Conservation (phyloP, 2,113 vertebrate species). For the Coregonus clupeaformis region DNA sequence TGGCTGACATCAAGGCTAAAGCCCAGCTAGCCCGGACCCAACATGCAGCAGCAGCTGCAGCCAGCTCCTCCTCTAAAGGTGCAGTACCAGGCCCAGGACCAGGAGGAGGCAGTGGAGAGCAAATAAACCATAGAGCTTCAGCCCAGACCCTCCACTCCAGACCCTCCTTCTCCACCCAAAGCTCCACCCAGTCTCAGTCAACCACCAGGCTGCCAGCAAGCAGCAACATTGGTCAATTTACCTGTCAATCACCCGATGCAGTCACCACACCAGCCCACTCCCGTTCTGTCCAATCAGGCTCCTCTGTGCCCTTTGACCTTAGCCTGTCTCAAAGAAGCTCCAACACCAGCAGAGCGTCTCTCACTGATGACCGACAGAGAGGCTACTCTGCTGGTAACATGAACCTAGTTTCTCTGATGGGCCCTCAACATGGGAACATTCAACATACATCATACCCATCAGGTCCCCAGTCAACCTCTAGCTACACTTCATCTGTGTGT, state of each 20-base stretch:
- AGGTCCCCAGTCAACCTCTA: background rate
- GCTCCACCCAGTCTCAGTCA: constrained; percentile 36
- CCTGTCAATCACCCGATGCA: too few species aligned
- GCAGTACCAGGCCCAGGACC: constrained; percentile 81
- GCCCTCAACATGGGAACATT: constrained; percentile 1
- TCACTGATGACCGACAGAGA: constrained; percentile 18
- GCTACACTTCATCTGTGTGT: constrained; percentile 42
- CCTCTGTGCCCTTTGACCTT: constrained; percentile 29
- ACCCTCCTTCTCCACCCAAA: constrained; percentile 36
- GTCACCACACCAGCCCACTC: background rate
- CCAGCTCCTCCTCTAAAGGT: constrained; percentile 69
- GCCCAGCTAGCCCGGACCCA: constrained; percentile 91
- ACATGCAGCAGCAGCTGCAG: constrained; percentile 80
- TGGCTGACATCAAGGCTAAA: constrained; percentile 97
- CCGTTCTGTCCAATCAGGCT: constrained; percentile 32
- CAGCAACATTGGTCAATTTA: constrained; percentile 53
- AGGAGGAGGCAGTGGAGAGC: constrained; percentile 72
- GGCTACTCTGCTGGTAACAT: background rate
- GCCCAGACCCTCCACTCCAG: constrained; percentile 40
- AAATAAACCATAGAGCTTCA: constrained; percentile 34
- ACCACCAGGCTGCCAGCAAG: constrained; percentile 29
- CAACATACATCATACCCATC: constrained; percentile 24
- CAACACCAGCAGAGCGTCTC: constrained; percentile 14
- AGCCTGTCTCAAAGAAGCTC: constrained; percentile 22
- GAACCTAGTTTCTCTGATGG: background rate